Conservation (phyloP, 2,888 invertebrate genomes). For the Platycheirus albimanus region DNA sequence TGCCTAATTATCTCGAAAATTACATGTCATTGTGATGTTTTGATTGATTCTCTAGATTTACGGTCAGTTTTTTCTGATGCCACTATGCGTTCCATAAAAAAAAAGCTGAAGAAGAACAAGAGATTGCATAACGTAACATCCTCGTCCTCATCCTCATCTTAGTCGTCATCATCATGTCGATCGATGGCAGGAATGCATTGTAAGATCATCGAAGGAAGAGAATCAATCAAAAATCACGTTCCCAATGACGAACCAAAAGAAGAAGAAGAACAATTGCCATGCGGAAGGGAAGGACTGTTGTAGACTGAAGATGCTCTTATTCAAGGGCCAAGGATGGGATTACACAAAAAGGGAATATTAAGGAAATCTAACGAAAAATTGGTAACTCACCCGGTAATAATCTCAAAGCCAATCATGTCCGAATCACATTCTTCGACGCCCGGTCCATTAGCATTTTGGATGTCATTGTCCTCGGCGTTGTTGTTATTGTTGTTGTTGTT, state of each 20-base stretch:
- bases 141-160: no score
- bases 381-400: conserved; percentile 90
- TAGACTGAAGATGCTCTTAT: conserved; percentile 15
- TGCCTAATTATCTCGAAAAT: conserved; percentile 71
- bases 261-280: conserved; percentile 34
- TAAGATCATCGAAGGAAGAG: conserved; percentile 8
- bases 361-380: conserved; percentile 50
- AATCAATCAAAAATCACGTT: conserved; percentile 70
- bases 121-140: conserved; percentile 55
- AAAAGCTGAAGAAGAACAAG: conserved; percentile 25
- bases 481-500: no score
- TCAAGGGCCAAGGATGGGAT: conserved; percentile 18
- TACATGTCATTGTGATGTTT: conserved; percentile 71
- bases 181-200: conserved; percentile 17
- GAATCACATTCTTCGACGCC: conserved; percentile 90
- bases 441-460: conserved; percentile 75
- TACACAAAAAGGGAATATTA: conserved; percentile 10
- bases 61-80: conserved; percentile 58
- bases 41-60: conserved; percentile 54
- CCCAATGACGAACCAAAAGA: conserved; percentile 1
- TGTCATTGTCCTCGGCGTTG: conserved; percentile 76
- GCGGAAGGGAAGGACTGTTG: conserved; percentile 41
- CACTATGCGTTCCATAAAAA: conserved; percentile 46
- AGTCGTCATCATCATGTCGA: no score
- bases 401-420: conserved; percentile 95